Evolutionary conservation across 2,797 vertebrate genomes (phyloP), one percentile per base, ranked within the genome.

Genomic region (Dermochelys coriacea): DNA sequence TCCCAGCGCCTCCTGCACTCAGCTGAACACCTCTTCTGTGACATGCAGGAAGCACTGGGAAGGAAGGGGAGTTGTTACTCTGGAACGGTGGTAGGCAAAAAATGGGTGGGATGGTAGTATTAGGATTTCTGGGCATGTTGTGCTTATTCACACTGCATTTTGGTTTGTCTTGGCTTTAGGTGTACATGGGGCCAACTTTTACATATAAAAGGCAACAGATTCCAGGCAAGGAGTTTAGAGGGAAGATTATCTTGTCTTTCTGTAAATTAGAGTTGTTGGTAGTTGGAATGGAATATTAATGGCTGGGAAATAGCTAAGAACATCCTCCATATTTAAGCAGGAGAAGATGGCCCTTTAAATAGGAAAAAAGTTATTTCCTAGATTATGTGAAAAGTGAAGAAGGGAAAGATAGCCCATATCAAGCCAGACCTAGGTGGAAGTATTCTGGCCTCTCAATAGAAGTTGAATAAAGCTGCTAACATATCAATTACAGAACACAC

Each of bases 361-460:
- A 10, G 18, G 77, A 93, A 87, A 41, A 57, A 10, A 1, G 61
- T 41, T 54, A 4, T 55, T 84, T 57, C 2, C 3, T 25, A 51
- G 82, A 37, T 41, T 74, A 47, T 50, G 0, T 41, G 71, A 45
- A 45, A 45, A 45, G 41, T 45, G 41, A 75, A 41, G 23, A 64
- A 91, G 61, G n/a, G 49, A 14, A 41, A 59, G 41, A 12, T 54
- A 41, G 54, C 27, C 19, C 4, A 10, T 0, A 50, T 9, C 19
- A 89, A 23, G 16, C 12, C 55, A 52, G 86, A 29, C 2, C 0
- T 2, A 0, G 2, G 31, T 8, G 37, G 5, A 47, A 59, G 37
- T 0, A 19, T 80, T 84, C 21, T 12, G 85, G 52, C 57, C 11
- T 0, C 4, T 2, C 1, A 1, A 2, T 16, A 2, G 41, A 84